Evolutionary conservation across 2,113 vertebrate species (phyloP).

Genomic region (Lethenteron reissneri): DNA sequence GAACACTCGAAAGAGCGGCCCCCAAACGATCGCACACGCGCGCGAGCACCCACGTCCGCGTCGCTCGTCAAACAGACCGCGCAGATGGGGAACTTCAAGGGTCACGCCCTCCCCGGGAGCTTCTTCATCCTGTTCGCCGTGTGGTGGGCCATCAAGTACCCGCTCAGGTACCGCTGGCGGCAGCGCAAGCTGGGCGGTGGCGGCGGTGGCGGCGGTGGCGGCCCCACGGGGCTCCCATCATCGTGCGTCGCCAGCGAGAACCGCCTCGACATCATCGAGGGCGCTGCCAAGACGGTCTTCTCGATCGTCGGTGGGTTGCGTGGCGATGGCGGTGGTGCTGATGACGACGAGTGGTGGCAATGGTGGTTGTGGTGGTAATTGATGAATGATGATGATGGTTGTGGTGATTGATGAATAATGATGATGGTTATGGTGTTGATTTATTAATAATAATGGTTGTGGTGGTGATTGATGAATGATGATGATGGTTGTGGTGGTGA

Average conservation of each 20-base stretch:
- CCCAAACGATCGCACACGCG: no score
- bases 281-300: conserved; percentile 28
- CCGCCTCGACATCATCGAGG: conserved; percentile 42
- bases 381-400: no score
- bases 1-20: no score
- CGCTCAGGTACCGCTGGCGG: conserved; percentile 29
- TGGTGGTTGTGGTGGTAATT: no score
- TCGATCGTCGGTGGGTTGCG: conserved; percentile 42
- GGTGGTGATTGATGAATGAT: no score
- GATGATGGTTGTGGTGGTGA: no score
- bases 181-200: conserved; percentile 18
- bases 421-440: no score
- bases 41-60: no score
- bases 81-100: conserved; percentile 75
- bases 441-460: no score
- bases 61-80: no score
- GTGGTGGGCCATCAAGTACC: conserved; percentile 59
- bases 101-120: conserved; percentile 63
- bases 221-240: conserved; percentile 11
- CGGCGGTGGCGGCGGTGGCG: conserved; percentile 7
- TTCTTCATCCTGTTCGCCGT: conserved; percentile 64
- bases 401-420: no score
- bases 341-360: no score
- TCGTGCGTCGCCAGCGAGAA: conserved; percentile 16
- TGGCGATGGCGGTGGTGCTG: background rate